phyloP scores from a whole-genome alignment of 2,113 vertebrate genomes.

The Theristicus caerulescens region DNA sequence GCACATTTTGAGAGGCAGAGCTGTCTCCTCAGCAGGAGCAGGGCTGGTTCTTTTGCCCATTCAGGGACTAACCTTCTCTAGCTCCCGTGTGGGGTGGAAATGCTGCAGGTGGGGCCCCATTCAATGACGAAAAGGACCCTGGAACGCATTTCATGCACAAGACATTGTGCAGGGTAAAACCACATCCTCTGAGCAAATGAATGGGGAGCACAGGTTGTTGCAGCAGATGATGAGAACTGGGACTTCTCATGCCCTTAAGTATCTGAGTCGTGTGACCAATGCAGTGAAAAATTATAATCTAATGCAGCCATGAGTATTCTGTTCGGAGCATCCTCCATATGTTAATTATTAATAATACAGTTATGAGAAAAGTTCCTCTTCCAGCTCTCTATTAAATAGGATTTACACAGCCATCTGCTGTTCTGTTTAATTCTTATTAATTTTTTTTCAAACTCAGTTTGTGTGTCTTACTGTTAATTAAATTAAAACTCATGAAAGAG shows the following conservation, averaged over 20 bases:
- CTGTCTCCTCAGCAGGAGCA: not conserved
- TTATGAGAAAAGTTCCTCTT: slow-evolving; percentile 73
- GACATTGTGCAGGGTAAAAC: not conserved
- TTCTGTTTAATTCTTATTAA: slow-evolving; percentile 53
- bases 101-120: not conserved
- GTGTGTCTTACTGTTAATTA: slow-evolving; percentile 41
- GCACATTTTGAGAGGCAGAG: rapidly evolving
- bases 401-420: slow-evolving; percentile 77
- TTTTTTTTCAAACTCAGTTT: slow-evolving; percentile 28
- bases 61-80: not conserved
- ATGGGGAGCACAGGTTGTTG: not conserved
- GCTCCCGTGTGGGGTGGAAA: rapidly evolving
- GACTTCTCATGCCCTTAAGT: not conserved
- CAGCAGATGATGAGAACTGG: not conserved
- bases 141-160: not conserved
- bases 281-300: slow-evolving; percentile 59
- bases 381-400: slow-evolving; percentile 70
- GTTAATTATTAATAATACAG: slow-evolving; percentile 77
- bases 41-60: not conserved
- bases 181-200: not conserved
- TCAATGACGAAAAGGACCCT: not conserved
- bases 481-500: slow-evolving; percentile 23
- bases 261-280: not conserved
- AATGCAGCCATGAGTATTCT: slow-evolving; percentile 52
- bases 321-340: slow-evolving; percentile 66